Percentiles rank a stretch among this genome's conserved stretches.
These are phyloP conservation scores for Calameuta idolon DNA, from an alignment of 2,888 invertebrate genomes.

Conservation along the genomic window DNA sequence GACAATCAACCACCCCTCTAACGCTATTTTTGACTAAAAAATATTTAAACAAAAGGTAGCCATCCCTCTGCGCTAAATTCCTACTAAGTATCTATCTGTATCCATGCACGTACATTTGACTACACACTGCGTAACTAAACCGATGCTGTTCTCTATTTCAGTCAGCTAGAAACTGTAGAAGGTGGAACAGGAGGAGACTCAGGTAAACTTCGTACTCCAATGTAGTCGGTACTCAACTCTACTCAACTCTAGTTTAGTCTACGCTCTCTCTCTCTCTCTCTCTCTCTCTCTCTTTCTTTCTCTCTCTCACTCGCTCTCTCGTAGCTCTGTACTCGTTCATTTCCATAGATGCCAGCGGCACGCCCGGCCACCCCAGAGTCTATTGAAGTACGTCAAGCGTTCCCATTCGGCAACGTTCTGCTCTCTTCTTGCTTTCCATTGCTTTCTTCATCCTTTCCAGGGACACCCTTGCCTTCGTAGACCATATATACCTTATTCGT, in stretches of 20 bases:
- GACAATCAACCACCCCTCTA: not conserved
- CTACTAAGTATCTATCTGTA: not conserved
- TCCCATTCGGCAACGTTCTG: slow-evolving; percentile 16
- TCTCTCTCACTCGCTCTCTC: not conserved
- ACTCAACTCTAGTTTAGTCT: not conserved
- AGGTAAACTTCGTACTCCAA: slow-evolving; percentile 6
- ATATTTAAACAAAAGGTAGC: not conserved
- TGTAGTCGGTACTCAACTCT: slow-evolving; percentile 5
- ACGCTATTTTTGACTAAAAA: not conserved
- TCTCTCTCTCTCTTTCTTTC: too few species aligned
- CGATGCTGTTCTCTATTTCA: not conserved
- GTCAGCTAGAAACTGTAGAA: not conserved
- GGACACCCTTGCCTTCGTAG: not conserved
- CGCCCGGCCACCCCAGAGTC: slow-evolving; percentile 17
- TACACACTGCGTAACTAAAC: slow-evolving; percentile 4
- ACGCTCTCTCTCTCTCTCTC: not conserved
- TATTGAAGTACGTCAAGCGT: slow-evolving; percentile 18
- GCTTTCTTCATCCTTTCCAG: not conserved
- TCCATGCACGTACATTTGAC: not conserved
- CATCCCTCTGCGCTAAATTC: not conserved
- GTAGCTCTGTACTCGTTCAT: slow-evolving; percentile 30
- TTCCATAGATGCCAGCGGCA: slow-evolving; percentile 46
- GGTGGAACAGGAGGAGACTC: not conserved
- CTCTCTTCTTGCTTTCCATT: not conserved
- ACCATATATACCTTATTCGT: not conserved